phyloP scores from a whole-genome alignment of 2,113 vertebrate species.

The Barbus barbus region DNA sequence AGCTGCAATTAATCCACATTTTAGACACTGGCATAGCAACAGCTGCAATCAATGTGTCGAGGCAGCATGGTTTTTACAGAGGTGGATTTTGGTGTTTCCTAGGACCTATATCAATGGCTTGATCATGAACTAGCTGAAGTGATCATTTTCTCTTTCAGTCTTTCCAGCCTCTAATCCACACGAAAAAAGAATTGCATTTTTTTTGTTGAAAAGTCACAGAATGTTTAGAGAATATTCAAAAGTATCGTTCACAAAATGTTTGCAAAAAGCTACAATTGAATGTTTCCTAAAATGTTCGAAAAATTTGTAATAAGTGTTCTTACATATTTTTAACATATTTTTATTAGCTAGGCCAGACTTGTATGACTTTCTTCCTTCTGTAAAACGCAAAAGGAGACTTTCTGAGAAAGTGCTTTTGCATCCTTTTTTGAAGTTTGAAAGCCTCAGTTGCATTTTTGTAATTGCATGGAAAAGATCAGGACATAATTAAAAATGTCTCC shows the following conservation, averaged over 20 bases:
- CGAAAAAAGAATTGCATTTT: too few relatives aligned
- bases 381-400: not conserved
- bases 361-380: not conserved
- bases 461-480: not conserved
- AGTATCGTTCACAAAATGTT: too few relatives aligned
- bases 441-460: not conserved
- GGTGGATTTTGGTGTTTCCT: not conserved
- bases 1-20: slow-evolving; percentile 52
- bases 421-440: not conserved
- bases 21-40: slow-evolving; percentile 52
- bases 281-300: too few relatives aligned
- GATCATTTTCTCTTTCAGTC: not conserved
- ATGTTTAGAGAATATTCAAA: too few relatives aligned
- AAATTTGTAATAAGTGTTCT: too few relatives aligned
- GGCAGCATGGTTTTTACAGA: not conserved
- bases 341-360: not conserved
- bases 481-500: not conserved
- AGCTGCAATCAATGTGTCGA: slow-evolving; percentile 35
- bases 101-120: not conserved
- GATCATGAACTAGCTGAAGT: not conserved
- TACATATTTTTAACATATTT: too few relatives aligned
- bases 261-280: too few relatives aligned
- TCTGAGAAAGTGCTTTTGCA: not conserved
- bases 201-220: too few relatives aligned
- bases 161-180: not conserved